Percentiles rank a stretch among this genome's conserved stretches.
Conservation (phyloP, 2,113 vertebrate species). For the Tonatia bakeri region DNA sequence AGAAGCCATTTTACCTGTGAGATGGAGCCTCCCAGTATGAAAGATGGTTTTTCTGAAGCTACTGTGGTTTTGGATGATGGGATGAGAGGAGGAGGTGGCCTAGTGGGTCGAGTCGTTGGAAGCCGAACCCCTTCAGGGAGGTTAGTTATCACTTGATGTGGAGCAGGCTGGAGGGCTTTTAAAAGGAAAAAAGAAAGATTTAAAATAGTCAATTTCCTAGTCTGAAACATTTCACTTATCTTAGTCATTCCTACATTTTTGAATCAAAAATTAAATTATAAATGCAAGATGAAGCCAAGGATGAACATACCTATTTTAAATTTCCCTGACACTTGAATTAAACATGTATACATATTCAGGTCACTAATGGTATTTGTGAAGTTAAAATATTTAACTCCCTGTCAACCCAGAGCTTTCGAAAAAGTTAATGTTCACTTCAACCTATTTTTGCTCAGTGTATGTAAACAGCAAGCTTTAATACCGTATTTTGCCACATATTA, state of each 20-base stretch:
- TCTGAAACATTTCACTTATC: neutral
- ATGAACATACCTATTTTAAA: conserved; percentile 9
- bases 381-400: neutral
- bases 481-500: too few species aligned
- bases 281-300: conserved; percentile 8
- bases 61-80: conserved; percentile 95
- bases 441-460: neutral
- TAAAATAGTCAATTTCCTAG: conserved; percentile 16
- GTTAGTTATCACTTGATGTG: conserved; percentile 92
- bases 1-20: conserved; percentile 88
- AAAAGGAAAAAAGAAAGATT: conserved; percentile 28
- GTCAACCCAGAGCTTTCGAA: conserved; percentile 17
- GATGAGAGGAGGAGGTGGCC: conserved; percentile 97
- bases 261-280: conserved; percentile 1
- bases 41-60: conserved; percentile 94
- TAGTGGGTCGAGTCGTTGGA: conserved; percentile 90
- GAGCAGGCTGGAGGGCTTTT: conserved; percentile 92
- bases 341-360: neutral
- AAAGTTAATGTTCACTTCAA: neutral
- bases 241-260: conserved; percentile 17
- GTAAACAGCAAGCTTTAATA: neutral
- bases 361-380: conserved; percentile 7
- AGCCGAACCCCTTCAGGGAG: conserved; percentile 92
- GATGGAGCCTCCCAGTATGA: conserved; percentile 98
- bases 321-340: conserved; percentile 7